Percentiles rank a stretch among this genome's conserved stretches.
These are phyloP conservation scores for Elmis aenea DNA, from an alignment of 2,888 invertebrate species.

Conservation along the genomic window DNA sequence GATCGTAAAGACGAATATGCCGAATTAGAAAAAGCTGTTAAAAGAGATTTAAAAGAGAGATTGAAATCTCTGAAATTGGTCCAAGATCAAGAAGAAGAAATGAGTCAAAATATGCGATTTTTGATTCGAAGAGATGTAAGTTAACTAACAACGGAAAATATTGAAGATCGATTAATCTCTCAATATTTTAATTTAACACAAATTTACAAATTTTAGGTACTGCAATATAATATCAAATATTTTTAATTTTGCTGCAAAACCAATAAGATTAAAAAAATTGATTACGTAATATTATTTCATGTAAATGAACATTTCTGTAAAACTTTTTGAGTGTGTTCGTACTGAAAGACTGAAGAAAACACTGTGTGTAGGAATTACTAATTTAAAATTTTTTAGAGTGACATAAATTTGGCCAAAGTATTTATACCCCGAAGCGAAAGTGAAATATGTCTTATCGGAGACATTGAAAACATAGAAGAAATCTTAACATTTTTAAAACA, in stretches of 20 bases:
- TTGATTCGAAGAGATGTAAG: constrained; percentile 47
- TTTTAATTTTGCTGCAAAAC: too few species aligned
- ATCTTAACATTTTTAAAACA: constrained; percentile 44
- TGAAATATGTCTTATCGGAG: constrained; percentile 35
- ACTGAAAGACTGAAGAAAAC: too few species aligned
- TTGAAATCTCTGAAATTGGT: constrained; percentile 53
- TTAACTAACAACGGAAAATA: too few species aligned
- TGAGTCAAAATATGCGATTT: constrained; percentile 45
- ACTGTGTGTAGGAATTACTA: background rate
- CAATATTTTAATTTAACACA: too few species aligned
- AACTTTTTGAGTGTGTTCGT: too few species aligned
- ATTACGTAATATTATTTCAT: too few species aligned
- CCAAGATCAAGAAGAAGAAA: constrained; percentile 42
- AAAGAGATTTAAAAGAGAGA: constrained; percentile 59
- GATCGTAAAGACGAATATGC: constrained; percentile 58
- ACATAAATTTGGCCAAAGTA: constrained; percentile 34
- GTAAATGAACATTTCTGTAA: too few species aligned
- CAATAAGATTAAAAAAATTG: too few species aligned
- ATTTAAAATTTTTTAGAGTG: constrained; percentile 30
- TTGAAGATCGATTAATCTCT: too few species aligned
- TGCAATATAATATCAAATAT: too few species aligned
- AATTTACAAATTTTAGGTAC: too few species aligned
- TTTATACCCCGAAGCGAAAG: constrained; percentile 28
- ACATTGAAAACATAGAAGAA: constrained; percentile 41
- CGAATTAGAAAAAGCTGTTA: constrained; percentile 55